These are phyloP conservation scores for Ormyrus labotus DNA, from an alignment of 2,888 invertebrate genomes.

Conservation along the genomic window DNA sequence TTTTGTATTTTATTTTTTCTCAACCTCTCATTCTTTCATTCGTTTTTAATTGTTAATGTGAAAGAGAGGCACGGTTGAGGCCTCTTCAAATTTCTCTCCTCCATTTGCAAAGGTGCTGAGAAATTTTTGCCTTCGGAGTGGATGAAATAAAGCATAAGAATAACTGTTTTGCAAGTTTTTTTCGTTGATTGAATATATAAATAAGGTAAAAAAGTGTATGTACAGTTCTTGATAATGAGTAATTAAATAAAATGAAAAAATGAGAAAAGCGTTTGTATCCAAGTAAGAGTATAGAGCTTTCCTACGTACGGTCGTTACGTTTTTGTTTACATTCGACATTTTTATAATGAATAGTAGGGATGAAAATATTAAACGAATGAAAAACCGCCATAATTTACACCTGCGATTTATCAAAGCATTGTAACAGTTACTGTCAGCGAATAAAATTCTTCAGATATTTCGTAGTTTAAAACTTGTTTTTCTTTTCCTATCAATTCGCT, in stretches of 20 bases:
- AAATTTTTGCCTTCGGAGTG: constrained; percentile 50
- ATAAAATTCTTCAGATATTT: constrained; percentile 60
- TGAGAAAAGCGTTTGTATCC: constrained; percentile 55
- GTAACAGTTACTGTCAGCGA: constrained; percentile 58
- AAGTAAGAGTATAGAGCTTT: constrained; percentile 56
- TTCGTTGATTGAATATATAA: constrained; percentile 55
- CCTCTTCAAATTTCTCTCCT: constrained; percentile 39
- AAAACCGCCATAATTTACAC: constrained; percentile 56
- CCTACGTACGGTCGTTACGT: constrained; percentile 58
- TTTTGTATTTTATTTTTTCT: constrained; percentile 52
- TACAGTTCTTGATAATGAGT: constrained; percentile 56
- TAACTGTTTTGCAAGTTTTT: constrained; percentile 55
- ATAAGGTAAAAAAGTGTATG: constrained; percentile 55
- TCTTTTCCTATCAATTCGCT: constrained; percentile 1
- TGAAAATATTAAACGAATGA: constrained; percentile 49
- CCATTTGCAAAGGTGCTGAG: constrained; percentile 36
- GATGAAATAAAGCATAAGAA: constrained; percentile 52
- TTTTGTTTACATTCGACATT: constrained; percentile 58
- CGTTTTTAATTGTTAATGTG: constrained; percentile 50
- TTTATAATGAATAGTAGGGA: constrained; percentile 56
- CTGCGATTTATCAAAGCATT: constrained; percentile 54
- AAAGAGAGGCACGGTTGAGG: constrained; percentile 36
- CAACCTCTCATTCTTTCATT: constrained; percentile 34
- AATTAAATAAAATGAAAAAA: constrained; percentile 36
- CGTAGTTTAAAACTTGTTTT: constrained; percentile 48